Evolutionary conservation across 2,888 invertebrate genomes (phyloP), one percentile per base, ranked within the genome.

Genomic region (Glaucopsyche alexis): DNA sequence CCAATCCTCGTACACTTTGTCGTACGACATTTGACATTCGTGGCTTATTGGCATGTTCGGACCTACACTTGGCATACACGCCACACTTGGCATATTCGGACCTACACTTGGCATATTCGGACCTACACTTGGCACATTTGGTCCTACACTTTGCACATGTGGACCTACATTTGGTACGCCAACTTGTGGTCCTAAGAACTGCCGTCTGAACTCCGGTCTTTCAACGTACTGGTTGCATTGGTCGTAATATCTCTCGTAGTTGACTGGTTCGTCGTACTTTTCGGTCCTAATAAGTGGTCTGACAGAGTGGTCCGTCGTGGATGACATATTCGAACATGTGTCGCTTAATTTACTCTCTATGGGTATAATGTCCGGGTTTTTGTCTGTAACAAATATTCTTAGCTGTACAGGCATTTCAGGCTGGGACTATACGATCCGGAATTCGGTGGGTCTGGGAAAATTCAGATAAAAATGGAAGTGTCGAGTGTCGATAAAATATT

Each of bases 1-100:
- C 93, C 93, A 91, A 88, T 95, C 87, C 81, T 93, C 87, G 82
- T 93, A 91, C 75, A 94, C 89, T 76, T 92, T 87, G 76, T 93
- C 87, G 83, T 91, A 89, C 0, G 87, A 86, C 67, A 80, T 79
- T 76, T 91, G 87, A 55, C 90, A 90, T 29, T 91, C 90, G 14
- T 77, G 74, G 19, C 29, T 60, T 38, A 60, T 13, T 29, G 60
- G 6, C 29, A 60, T 29, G 29, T 19, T 60, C 9, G 77, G 75
- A 9, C 77, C 75, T n/a, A n/a, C n/a, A n/a, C n/a, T n/a, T 72
- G 76, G 74, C 69, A 77, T 72, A 72, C 75, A 60, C 7, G 19
- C n/a, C n/a, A n/a, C 60, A 74, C 84, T 86, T 3, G 86, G 85
- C 81, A 87, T 13, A 29, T 60, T 85, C 7, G 86, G 86, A 11